Conservation (phyloP, 2,888 invertebrate genomes). For the Tipula vernalis region DNA sequence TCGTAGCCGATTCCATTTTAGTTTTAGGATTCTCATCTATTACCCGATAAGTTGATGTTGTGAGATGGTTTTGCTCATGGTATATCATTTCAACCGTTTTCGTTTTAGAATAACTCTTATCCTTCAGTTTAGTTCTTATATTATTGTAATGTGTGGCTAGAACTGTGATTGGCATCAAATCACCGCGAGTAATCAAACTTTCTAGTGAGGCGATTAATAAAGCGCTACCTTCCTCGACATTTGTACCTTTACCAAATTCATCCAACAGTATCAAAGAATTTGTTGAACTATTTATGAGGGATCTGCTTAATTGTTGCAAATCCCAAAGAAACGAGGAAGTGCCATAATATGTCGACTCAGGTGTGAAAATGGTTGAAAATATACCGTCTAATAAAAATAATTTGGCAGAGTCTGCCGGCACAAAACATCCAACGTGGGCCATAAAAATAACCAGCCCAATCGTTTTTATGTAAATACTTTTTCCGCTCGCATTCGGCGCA, state of each 20-base stretch:
- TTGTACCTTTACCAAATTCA: constrained; percentile 82
- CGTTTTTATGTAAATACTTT: constrained; percentile 85
- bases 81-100: constrained; percentile 12
- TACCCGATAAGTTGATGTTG: constrained; percentile 13
- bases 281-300: constrained; percentile 52
- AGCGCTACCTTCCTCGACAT: constrained; percentile 60
- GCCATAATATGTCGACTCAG: constrained; percentile 64
- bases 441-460: constrained; percentile 66
- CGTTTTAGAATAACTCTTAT: neutral
- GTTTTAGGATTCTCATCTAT: constrained; percentile 6
- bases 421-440: constrained; percentile 80
- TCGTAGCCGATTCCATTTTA: neutral
- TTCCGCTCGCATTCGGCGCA: constrained; percentile 86
- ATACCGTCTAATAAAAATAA: constrained; percentile 63
- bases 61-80: neutral
- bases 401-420: constrained; percentile 64
- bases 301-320: constrained; percentile 53
- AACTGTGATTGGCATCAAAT: constrained; percentile 57
- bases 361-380: constrained; percentile 58
- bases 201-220: constrained; percentile 56
- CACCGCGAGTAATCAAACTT: constrained; percentile 46
- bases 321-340: constrained; percentile 81
- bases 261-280: constrained; percentile 69
- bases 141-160: constrained; percentile 68
- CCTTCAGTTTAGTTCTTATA: constrained; percentile 42